These are phyloP conservation scores for Nyctereutes procyonoides DNA, from an alignment of 2,113 vertebrate species.

Conservation along the genomic window DNA sequence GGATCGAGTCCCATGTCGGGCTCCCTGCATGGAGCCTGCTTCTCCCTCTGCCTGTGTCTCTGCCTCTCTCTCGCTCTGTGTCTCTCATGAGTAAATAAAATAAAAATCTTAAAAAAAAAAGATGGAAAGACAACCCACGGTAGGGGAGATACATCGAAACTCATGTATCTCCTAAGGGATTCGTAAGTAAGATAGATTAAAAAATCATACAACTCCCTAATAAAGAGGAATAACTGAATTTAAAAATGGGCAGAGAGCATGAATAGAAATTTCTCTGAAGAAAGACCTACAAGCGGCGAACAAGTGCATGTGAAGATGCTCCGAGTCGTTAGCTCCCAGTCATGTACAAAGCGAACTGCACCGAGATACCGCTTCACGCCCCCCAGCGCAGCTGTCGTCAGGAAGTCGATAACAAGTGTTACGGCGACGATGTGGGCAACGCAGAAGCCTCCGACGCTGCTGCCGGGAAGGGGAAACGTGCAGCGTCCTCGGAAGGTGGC, in stretches of 20 bases:
- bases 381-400: fast-evolving
- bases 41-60: too few species aligned
- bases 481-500: background rate
- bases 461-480: fast-evolving
- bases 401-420: fast-evolving
- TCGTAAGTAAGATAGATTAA: background rate
- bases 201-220: background rate
- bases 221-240: background rate
- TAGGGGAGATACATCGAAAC: background rate
- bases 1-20: too few species aligned
- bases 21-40: too few species aligned
- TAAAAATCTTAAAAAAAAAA: too few species aligned
- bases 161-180: background rate
- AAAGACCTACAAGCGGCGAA: background rate
- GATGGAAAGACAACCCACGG: background rate
- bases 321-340: too few species aligned
- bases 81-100: too few species aligned
- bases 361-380: fast-evolving
- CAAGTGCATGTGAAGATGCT: fast-evolving
- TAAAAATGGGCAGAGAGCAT: background rate
- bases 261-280: background rate
- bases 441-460: fast-evolving
- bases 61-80: too few species aligned
- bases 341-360: fast-evolving
- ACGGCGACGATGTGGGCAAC: background rate